Conservation (phyloP, 2,797 vertebrate genomes). For the Moxostoma hubbsi region DNA sequence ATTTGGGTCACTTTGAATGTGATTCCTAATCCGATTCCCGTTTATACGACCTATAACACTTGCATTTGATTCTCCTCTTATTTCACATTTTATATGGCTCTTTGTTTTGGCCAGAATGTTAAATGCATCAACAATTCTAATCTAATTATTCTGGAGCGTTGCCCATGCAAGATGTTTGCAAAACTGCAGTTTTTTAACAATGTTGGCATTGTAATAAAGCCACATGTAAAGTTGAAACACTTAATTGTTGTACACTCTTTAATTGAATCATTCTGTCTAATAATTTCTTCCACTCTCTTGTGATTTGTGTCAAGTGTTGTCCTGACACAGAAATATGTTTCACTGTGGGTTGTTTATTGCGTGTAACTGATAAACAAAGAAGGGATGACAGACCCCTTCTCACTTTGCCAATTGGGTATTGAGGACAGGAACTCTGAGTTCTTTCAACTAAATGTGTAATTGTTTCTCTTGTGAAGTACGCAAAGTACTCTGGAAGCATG, state of each 20-base stretch:
- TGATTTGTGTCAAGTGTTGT: slow-evolving; percentile 1
- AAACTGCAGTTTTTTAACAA: neutral
- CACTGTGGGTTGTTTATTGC: slow-evolving; percentile 8
- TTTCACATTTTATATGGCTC: no score
- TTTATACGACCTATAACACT: no score
- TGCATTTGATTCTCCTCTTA: no score
- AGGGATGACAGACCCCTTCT: neutral
- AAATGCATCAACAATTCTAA: slow-evolving; percentile 26
- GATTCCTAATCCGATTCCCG: no score
- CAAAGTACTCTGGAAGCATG: neutral
- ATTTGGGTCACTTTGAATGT: no score
- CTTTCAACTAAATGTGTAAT: neutral
- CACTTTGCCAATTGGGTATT: neutral
- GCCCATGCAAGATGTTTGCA: neutral
- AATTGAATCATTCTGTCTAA: slow-evolving; percentile 20
- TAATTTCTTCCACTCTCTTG: neutral
- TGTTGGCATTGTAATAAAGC: slow-evolving; percentile 3
- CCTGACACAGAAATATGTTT: slow-evolving; percentile 8
- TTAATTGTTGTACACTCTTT: slow-evolving; percentile 20
- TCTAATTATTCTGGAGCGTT: neutral
- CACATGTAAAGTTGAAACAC: slow-evolving; percentile 33
- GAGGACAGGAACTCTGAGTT: neutral
- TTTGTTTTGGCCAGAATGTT: neutral
- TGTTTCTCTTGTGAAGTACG: slow-evolving; percentile 3
- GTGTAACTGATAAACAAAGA: slow-evolving; percentile 27